Conservation (phyloP, 1,140 invertebrate genomes). For the Solen grandis region DNA sequence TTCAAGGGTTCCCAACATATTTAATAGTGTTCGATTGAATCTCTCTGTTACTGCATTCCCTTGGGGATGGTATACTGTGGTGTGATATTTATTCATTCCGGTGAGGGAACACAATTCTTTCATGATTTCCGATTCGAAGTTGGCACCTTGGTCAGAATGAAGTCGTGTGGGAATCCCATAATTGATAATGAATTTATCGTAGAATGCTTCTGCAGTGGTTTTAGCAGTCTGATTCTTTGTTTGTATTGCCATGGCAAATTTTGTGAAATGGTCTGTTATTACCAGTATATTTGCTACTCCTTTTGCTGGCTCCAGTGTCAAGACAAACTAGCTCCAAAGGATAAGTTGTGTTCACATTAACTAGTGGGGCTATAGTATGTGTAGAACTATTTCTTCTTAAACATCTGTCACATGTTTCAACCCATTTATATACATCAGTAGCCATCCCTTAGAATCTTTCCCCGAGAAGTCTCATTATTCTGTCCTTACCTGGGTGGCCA, state of each 20-base stretch:
- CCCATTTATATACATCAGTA: background rate
- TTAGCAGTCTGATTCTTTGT: constrained; percentile 23
- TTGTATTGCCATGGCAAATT: constrained; percentile 22
- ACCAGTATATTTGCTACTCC: constrained; percentile 10
- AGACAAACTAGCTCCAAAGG: constrained; percentile 19
- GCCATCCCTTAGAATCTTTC: background rate
- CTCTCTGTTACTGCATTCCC: constrained; percentile 12
- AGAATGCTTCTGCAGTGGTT: constrained; percentile 11
- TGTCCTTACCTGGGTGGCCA: background rate
- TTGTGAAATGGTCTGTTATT: constrained; percentile 41
- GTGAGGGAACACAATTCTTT: constrained; percentile 19
- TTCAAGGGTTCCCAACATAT: constrained; percentile 3
- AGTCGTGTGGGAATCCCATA: constrained; percentile 16
- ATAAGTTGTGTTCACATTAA: constrained; percentile 16
- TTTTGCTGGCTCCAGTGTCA: constrained; percentile 14
- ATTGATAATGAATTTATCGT: constrained; percentile 5
- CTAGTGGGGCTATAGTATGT: background rate
- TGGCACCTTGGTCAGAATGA: constrained; percentile 20
- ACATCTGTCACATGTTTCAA: constrained; percentile 8
- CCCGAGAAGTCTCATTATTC: background rate
- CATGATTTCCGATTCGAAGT: constrained; percentile 28
- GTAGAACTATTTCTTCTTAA: constrained; percentile 14
- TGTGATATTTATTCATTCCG: no score
- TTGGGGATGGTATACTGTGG: background rate
- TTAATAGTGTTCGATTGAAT: constrained; percentile 22